phyloP scores from a whole-genome alignment of 92 coral and sea anemone species.

The Parazoanthus atlanticus region DNA sequence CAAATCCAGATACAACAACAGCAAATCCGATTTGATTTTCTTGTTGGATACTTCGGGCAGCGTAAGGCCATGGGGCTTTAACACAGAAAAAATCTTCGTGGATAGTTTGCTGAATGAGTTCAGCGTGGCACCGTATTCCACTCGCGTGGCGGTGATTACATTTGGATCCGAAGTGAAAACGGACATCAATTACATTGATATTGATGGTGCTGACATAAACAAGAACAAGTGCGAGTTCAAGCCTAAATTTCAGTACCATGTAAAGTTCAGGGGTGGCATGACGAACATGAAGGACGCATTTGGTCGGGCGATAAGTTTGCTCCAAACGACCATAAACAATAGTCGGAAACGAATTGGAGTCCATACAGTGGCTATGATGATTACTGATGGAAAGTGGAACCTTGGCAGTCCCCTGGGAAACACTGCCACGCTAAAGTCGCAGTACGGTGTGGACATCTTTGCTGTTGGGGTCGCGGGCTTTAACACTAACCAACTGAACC shows the following conservation, averaged over 20 bases:
- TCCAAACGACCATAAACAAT: slow-evolving; percentile 58
- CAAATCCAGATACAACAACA: slow-evolving; percentile 84
- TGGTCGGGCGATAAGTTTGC: slow-evolving; percentile 32
- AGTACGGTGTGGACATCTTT: slow-evolving; percentile 74
- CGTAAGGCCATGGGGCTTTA: slow-evolving; percentile 77
- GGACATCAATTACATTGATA: slow-evolving; percentile 85
- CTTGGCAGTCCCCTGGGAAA: slow-evolving; percentile 64
- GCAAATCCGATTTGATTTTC: slow-evolving; percentile 86
- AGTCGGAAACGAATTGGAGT: slow-evolving; percentile 67
- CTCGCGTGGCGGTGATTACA: slow-evolving; percentile 87
- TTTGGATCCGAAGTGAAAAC: slow-evolving; percentile 74
- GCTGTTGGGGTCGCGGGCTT: slow-evolving; percentile 86
- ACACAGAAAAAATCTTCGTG: slow-evolving; percentile 83
- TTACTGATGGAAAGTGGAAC: slow-evolving; percentile 95
- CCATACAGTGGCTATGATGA: slow-evolving; percentile 90
- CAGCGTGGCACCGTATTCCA: slow-evolving; percentile 89
- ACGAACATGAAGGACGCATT: slow-evolving; percentile 88
- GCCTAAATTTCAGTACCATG: slow-evolving; percentile 70
- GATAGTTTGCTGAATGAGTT: slow-evolving; percentile 85
- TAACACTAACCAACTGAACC: slow-evolving; percentile 63
- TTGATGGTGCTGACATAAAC: slow-evolving; percentile 65
- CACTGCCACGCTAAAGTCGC: slow-evolving; percentile 59
- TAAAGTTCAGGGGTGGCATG: slow-evolving; percentile 67
- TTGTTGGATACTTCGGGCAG: slow-evolving; percentile 95
- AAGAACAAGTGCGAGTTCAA: slow-evolving; percentile 95